A percentile compares a stretch with the other conserved stretches of the same genome.
Conservation (phyloP, 2,888 invertebrate genomes). For the Zeuzera pyrina region DNA sequence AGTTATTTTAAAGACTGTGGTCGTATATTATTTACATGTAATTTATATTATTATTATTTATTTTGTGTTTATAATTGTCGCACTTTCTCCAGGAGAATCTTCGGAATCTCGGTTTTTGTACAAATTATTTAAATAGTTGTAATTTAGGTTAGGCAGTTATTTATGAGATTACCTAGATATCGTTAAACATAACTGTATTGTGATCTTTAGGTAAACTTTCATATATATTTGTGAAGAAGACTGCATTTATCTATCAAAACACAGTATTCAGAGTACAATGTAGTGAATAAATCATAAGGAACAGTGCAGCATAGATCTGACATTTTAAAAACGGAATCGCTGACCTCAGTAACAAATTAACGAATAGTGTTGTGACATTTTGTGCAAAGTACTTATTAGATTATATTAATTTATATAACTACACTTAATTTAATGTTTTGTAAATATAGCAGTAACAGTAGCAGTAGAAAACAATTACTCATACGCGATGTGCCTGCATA, state of each 20-base stretch:
- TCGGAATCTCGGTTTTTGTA: slow-evolving; percentile 59
- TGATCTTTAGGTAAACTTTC: slow-evolving; percentile 53
- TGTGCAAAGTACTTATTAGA: slow-evolving; percentile 73
- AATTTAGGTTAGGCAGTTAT: slow-evolving; percentile 55
- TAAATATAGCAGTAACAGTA: slow-evolving; percentile 53
- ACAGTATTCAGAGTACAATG: slow-evolving; percentile 37
- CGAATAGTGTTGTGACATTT: slow-evolving; percentile 54
- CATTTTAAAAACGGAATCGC: neutral
- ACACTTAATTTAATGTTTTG: slow-evolving; percentile 53
- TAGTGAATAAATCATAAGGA: slow-evolving; percentile 8
- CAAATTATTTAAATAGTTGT: slow-evolving; percentile 63
- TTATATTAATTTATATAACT: slow-evolving; percentile 67
- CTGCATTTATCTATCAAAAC: slow-evolving; percentile 61
- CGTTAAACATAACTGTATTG: slow-evolving; percentile 54
- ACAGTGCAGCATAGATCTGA: slow-evolving; percentile 22
- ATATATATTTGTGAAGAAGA: slow-evolving; percentile 54
- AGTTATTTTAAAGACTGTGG: slow-evolving; percentile 63
- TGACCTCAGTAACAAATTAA: slow-evolving; percentile 45
- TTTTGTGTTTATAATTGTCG: slow-evolving; percentile 55
- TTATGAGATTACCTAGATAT: slow-evolving; percentile 70
- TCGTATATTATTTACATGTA: slow-evolving; percentile 48
- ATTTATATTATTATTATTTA: slow-evolving; percentile 68
- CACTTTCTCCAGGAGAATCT: slow-evolving; percentile 46
- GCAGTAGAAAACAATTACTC: slow-evolving; percentile 19
- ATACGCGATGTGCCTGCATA: slow-evolving; percentile 29